Evolutionary conservation across 2,797 vertebrate genomes (phyloP), one percentile per base, ranked within the genome.

Genomic region (Carcharodon carcharias): DNA sequence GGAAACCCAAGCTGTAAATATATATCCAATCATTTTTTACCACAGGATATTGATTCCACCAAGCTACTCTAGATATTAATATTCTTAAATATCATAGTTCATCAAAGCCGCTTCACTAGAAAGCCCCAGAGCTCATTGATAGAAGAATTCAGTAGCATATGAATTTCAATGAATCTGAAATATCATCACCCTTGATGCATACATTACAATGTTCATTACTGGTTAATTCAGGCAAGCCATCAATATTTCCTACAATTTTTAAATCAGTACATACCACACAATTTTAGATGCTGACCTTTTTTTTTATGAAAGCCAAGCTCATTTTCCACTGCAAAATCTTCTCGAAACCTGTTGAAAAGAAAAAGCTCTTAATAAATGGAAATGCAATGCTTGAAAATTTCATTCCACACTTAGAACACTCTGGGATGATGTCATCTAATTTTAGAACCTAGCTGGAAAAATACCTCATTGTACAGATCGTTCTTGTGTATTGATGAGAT

Each of bases 271-370:
- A 4, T 45, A 93, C 91, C 23, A 26, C 9, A 21, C 8, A 85
- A n/a, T 73, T 73, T 71, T 50, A 54, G 50, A 95, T 35, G 96
- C 97, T 98, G 97, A 98, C 98, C 98, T 98, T 97, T 98, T 97
- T 96, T 96, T 80, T 97, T 97, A 31, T 95, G 69, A 65, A 97
- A 91, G 50, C 97, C 97, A 97, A 97, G 97, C 95, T 98, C 98
- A 97, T 97, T 97, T 95, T 97, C 98, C 87, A 97, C 96, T 96
- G 96, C 96, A 96, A 97, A 97, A 97, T 98, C 98, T 96, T 98
- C 98, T 96, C 97, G 97, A 97, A 98, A 98, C 98, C 98, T 98
- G 92, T 96, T 96, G 97, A 96, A 96, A 73, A 58, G 80, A 96
- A 61, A 97, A 40, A 97, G 88, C 23, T 92, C 26, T 92, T 92